Percentiles rank a stretch among this genome's conserved stretches.
Evolutionary conservation across 37 sponge, comb jelly and placozoan species (phyloP).

Genomic region (Oopsacas minuta): DNA sequence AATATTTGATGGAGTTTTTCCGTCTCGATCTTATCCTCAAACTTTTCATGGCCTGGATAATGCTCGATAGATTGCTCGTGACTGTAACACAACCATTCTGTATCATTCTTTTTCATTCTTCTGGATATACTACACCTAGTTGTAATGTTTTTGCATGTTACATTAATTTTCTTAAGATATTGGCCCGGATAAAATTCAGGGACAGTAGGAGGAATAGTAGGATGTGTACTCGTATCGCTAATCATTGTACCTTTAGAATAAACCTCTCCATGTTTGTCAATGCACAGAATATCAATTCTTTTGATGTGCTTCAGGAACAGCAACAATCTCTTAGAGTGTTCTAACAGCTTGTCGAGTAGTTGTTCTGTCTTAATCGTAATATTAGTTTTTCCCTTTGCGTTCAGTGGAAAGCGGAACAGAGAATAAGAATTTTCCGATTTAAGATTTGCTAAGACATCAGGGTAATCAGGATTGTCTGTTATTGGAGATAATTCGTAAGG

Average conservation of each 20-base stretch:
- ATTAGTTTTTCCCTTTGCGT: background rate
- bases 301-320: background rate
- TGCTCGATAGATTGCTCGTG: background rate
- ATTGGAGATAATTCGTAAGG: background rate
- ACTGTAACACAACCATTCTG: background rate
- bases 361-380: background rate
- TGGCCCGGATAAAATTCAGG: background rate
- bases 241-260: background rate
- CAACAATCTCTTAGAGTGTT: background rate
- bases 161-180: background rate
- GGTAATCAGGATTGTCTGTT: background rate
- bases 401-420: background rate
- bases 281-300: background rate
- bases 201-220: background rate
- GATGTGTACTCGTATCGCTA: background rate
- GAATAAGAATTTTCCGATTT: background rate
- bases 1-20: background rate
- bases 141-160: background rate
- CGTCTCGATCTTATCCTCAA: background rate
- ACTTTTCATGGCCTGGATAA: slow-evolving; percentile 1
- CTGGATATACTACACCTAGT: background rate
- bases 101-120: background rate
- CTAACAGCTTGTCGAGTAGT: background rate
- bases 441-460: background rate
- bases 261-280: background rate